A percentile compares a stretch with the other conserved stretches of the same genome.
Evolutionary conservation across 2,888 invertebrate species (phyloP).

Genomic region (Melieria omissa): DNA sequence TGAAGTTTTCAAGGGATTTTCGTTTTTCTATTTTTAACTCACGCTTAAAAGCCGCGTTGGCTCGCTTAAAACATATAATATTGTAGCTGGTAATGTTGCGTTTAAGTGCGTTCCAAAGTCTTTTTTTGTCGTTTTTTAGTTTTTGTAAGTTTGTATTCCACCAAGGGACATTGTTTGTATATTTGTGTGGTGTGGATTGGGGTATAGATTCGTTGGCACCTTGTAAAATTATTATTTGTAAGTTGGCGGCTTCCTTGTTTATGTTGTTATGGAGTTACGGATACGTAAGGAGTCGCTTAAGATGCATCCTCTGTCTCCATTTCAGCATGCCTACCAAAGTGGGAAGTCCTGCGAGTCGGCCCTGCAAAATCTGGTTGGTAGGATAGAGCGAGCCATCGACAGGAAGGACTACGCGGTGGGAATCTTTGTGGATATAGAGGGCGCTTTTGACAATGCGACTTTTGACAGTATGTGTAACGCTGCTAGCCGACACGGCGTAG

Average conservation of each 20-base stretch:
- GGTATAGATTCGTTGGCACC: slow-evolving; percentile 32
- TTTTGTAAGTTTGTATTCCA: slow-evolving; percentile 26
- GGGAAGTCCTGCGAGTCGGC: no score
- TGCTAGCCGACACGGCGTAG: no score
- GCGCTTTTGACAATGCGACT: no score
- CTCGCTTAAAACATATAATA: slow-evolving; percentile 32
- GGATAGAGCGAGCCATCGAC: no score
- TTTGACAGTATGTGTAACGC: no score
- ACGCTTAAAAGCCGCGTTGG: slow-evolving; percentile 24
- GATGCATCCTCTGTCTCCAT: no score
- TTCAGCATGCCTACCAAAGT: no score
- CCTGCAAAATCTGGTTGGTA: no score
- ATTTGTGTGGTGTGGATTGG: neutral
- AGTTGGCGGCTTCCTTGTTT: slow-evolving; percentile 35
- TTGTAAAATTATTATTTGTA: slow-evolving; percentile 36
- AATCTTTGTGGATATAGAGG: no score
- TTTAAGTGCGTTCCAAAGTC: slow-evolving; percentile 27
- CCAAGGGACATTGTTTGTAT: slow-evolving; percentile 23
- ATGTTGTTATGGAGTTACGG: no score
- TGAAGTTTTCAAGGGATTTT: slow-evolving; percentile 16
- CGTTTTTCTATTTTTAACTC: slow-evolving; percentile 32
- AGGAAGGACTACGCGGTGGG: no score
- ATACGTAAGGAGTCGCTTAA: no score
- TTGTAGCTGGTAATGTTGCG: slow-evolving; percentile 23
- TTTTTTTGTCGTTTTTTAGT: slow-evolving; percentile 31